These are phyloP conservation scores for Heliothis peltigera DNA, from an alignment of 2,888 invertebrate species.

Conservation along the genomic window DNA sequence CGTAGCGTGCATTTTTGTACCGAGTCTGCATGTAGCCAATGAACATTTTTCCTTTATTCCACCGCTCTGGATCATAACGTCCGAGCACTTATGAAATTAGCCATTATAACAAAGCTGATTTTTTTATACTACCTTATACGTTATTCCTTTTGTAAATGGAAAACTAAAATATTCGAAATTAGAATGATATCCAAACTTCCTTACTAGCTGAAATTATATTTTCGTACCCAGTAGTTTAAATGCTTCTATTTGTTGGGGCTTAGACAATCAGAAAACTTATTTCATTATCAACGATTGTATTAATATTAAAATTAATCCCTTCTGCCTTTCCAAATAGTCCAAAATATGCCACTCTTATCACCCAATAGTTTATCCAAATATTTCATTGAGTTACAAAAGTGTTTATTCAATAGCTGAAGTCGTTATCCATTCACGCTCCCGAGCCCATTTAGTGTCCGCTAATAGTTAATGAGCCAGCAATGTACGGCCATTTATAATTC, in stretches of 20 bases:
- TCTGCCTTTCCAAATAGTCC: conserved; percentile 6
- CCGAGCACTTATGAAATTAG: conserved; percentile 46
- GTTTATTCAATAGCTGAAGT: conserved; percentile 19
- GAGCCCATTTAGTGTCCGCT: conserved; percentile 40
- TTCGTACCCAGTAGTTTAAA: conserved; percentile 4
- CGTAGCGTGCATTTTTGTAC: conserved; percentile 44
- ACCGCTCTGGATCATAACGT: conserved; percentile 25
- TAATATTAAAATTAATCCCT: neutral
- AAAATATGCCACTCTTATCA: conserved; percentile 4
- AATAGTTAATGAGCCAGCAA: conserved; percentile 52
- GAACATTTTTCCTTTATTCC: conserved; percentile 27
- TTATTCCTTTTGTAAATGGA: neutral
- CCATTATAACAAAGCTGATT: conserved; percentile 30
- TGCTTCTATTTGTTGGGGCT: neutral
- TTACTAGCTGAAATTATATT: conserved; percentile 9
- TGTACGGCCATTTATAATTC: conserved; percentile 45
- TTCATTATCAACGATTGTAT: conserved; percentile 1
- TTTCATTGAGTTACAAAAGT: conserved; percentile 26
- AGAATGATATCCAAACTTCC: neutral
- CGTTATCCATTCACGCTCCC: conserved; percentile 40
- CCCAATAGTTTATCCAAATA: conserved; percentile 6
- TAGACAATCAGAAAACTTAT: neutral
- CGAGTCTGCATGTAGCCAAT: conserved; percentile 9
- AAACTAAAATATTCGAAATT: neutral
- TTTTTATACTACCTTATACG: conserved; percentile 21